These are phyloP conservation scores for Tridacna gigas DNA, from an alignment of 2,888 invertebrate species.

Conservation along the genomic window DNA sequence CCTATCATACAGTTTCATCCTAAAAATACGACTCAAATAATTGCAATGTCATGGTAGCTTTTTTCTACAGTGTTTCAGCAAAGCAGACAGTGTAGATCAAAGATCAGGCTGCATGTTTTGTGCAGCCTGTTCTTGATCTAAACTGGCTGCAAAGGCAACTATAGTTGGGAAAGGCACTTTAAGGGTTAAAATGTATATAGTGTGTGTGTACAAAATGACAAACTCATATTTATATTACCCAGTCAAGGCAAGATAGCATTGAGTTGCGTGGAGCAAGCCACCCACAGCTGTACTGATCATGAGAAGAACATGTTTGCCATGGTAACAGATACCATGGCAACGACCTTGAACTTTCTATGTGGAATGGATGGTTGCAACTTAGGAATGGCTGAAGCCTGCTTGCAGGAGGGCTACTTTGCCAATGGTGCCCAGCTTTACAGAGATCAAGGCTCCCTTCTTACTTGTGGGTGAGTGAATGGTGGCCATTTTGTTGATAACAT, in stretches of 20 bases:
- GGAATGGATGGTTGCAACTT: conserved; percentile 50
- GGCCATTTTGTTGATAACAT: too few species aligned
- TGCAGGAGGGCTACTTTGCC: conserved; percentile 31
- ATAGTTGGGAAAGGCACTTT: too few species aligned
- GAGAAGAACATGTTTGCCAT: conserved; percentile 41
- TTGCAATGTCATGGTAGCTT: too few species aligned
- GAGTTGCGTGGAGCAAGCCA: conserved; percentile 49
- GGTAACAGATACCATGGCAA: conserved; percentile 39
- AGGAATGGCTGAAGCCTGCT: conserved; percentile 53
- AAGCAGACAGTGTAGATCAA: too few species aligned
- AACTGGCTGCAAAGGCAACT: too few species aligned
- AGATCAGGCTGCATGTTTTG: too few species aligned
- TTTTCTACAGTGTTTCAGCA: too few species aligned
- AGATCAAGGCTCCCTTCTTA: conserved; percentile 32
- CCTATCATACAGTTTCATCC: too few species aligned
- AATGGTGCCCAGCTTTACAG: conserved; percentile 34
- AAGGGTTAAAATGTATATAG: too few species aligned
- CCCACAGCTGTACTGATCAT: conserved; percentile 32
- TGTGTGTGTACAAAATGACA: too few species aligned
- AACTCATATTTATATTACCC: conserved; percentile 1
- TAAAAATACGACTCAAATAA: too few species aligned
- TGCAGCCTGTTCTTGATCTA: too few species aligned
- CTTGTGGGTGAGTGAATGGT: conserved; percentile 47
- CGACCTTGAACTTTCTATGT: conserved; percentile 31
- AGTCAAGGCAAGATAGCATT: conserved; percentile 52